Percentiles rank a stretch among this genome's conserved stretches.
Conservation (phyloP, 2,797 vertebrate genomes). For the Simalia tracyae region DNA sequence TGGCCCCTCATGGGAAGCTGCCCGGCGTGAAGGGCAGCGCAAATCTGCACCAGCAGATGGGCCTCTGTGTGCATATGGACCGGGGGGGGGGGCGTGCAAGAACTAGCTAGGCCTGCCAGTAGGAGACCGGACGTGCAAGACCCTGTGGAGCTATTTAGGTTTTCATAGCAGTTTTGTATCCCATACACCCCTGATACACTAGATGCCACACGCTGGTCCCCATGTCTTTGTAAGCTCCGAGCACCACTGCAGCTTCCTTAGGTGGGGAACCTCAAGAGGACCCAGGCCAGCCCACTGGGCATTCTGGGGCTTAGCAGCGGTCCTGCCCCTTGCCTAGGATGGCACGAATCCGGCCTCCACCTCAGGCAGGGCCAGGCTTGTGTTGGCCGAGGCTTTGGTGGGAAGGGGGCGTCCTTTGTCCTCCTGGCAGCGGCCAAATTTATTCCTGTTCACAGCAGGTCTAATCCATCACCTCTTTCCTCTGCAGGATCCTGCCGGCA, state of each 20-base stretch:
- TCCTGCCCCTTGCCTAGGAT: neutral
- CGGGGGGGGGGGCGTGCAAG: neutral
- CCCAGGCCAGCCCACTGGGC: neutral
- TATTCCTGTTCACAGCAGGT: neutral
- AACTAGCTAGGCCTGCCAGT: neutral
- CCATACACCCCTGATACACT: too few relatives aligned
- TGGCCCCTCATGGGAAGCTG: neutral
- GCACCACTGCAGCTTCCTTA: neutral
- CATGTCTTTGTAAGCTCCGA: neutral
- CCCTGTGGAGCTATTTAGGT: too few relatives aligned
- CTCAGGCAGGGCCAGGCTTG: neutral
- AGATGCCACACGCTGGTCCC: too few relatives aligned
- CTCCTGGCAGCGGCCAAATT: neutral
- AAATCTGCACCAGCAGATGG: neutral
- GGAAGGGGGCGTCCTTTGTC: neutral
- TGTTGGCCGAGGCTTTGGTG: neutral
- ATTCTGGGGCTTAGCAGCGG: too few relatives aligned
- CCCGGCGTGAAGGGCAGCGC: neutral
- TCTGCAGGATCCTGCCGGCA: constrained; percentile 88
- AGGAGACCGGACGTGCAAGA: neutral
- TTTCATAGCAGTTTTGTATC: neutral
- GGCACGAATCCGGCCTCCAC: neutral
- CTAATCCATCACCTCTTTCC: neutral
- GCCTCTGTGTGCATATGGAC: neutral
- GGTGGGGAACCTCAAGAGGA: too few relatives aligned